Conservation (phyloP, 2,888 invertebrate species). For the Spodoptera picta region DNA sequence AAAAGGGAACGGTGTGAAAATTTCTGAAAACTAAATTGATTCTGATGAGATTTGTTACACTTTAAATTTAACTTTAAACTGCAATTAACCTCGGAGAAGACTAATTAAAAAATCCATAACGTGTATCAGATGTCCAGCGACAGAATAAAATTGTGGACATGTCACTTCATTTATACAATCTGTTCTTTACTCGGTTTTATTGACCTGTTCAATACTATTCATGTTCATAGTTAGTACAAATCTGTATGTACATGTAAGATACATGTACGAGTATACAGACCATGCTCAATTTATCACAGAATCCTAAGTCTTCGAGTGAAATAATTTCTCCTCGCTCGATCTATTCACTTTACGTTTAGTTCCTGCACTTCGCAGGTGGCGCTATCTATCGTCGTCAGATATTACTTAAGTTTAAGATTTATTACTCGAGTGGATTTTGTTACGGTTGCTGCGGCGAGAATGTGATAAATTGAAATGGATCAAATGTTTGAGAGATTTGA, state of each 20-base stretch:
- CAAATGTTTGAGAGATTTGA: constrained; percentile 27
- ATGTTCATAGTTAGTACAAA: not conserved
- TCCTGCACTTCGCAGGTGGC: constrained; percentile 41
- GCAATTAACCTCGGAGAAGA: too few relatives aligned
- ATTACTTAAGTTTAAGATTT: constrained; percentile 53
- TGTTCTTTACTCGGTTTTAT: too few relatives aligned
- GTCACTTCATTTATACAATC: too few relatives aligned
- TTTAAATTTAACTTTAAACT: too few relatives aligned
- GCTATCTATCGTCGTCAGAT: constrained; percentile 48
- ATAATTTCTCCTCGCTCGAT: constrained; percentile 39
- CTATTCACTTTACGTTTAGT: constrained; percentile 50
- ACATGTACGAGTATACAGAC: not conserved
- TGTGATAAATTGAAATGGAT: constrained; percentile 44
- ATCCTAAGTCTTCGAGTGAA: constrained; percentile 16
- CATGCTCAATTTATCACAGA: constrained; percentile 14
- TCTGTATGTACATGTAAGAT: too few relatives aligned
- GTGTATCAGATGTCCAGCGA: too few relatives aligned
- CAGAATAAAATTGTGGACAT: too few relatives aligned
- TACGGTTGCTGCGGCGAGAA: constrained; percentile 21
- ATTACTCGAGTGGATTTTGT: constrained; percentile 44
- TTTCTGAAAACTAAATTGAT: too few relatives aligned
- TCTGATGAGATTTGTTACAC: too few relatives aligned
- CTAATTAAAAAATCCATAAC: too few relatives aligned
- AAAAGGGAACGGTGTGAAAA: too few relatives aligned
- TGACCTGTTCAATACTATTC: too few relatives aligned